Percentiles rank a stretch among this genome's conserved stretches.
phyloP scores from a whole-genome alignment of 2,113 vertebrate genomes.

The Ariopsis seemanni region DNA sequence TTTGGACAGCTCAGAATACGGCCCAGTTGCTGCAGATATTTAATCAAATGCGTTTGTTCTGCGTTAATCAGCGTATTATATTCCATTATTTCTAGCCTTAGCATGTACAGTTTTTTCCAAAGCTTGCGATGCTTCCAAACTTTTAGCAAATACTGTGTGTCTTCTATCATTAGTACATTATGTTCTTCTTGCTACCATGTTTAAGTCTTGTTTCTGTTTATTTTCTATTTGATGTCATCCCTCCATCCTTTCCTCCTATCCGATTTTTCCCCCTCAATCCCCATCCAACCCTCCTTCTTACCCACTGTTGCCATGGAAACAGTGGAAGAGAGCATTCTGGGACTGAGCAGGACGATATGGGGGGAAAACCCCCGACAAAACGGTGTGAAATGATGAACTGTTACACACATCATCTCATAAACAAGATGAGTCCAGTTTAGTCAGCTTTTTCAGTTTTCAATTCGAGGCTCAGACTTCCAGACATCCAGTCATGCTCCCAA shows the following conservation, averaged over 20 bases:
- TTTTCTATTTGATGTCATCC: not conserved
- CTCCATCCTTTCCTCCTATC: constrained; percentile 29
- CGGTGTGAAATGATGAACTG: not conserved
- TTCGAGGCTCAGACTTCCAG: constrained; percentile 3
- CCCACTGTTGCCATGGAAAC: constrained; percentile 56
- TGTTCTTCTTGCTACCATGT: not conserved
- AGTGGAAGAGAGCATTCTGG: constrained; percentile 62
- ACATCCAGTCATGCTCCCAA: constrained; percentile 47
- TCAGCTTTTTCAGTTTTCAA: not conserved
- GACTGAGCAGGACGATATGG: constrained; percentile 46
- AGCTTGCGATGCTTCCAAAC: constrained; percentile 3
- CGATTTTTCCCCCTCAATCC: not conserved
- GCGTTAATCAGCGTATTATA: not conserved
- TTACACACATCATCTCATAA: not conserved
- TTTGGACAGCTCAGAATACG: not conserved
- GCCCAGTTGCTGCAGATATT: not conserved
- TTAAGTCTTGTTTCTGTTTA: constrained; percentile 23
- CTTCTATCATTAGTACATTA: not conserved
- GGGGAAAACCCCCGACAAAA: not conserved
- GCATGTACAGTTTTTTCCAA: not conserved
- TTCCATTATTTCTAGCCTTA: not conserved
- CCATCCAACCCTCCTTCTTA: constrained; percentile 20
- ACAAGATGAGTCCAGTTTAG: not conserved
- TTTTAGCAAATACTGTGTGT: not conserved
- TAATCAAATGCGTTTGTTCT: not conserved